Evolutionary conservation across 1,140 invertebrate genomes (phyloP), one percentile per base, ranked within the genome.

Genomic region (Zaprionus africanus): DNA sequence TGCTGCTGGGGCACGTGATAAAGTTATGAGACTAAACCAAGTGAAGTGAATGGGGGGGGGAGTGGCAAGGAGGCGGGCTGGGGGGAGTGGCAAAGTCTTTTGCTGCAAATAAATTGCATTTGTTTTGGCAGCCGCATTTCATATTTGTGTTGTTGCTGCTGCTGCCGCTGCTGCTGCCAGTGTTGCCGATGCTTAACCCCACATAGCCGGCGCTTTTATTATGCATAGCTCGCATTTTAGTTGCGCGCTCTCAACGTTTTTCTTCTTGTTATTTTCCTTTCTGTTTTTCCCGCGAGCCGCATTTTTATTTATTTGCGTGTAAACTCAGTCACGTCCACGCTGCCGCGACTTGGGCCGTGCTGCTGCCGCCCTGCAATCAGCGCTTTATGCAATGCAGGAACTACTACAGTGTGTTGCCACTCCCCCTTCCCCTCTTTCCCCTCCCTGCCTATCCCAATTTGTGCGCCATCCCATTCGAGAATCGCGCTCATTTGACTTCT

Each of bases 251-350:
- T 46, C 46, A 34, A 34, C 31, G 31, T 34, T 34, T 5, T 22
- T 34, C 6, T 43, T 59, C 12, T 60, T 15, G 34, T 76, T 76
- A 46, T 63, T 54, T 17, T 60, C 46, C 26, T 34, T 69, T 36
- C 66, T 49, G 61, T 49, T 63, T 62, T 31, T 46, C 28, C 79
- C 60, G 41, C 62, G 34, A 49, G 38, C 49, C 64, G 43, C 26
- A 31, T 72, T 76, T 65, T 80, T 79, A 78, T 88, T 88, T 86
- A 88, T 86, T 86, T 88, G 80, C 84, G 66, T 78, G 76, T 79
- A 74, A 86, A 83, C 69, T 60, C 76, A 78, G 84, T 77, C 83
- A 86, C 83, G 83, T 86, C 22, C 67, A 22, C 49, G 60, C 26
- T 12, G 61, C 46, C 24, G 41, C 41, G 15, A 41, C 38, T 41